These are phyloP conservation scores for Anguilla pacifica DNA, from an alignment of 2,797 vertebrate genomes.

Conservation along the genomic window DNA sequence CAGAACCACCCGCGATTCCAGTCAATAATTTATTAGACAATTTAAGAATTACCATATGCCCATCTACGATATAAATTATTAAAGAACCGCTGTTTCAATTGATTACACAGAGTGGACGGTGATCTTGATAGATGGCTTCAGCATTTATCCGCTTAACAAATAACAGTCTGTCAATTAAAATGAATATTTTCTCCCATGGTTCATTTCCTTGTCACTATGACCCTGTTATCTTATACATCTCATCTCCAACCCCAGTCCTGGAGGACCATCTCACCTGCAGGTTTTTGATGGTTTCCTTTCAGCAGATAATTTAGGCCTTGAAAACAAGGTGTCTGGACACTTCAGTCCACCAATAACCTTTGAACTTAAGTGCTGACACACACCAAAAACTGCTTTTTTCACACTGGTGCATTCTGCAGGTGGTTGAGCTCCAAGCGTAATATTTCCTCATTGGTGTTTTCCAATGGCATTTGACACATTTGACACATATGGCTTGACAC, in stretches of 20 bases:
- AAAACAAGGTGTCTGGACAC: background rate
- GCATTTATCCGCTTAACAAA: background rate
- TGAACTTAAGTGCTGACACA: background rate
- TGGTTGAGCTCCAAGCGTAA: background rate
- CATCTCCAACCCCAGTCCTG: background rate
- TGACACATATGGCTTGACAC: background rate
- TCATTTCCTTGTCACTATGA: background rate
- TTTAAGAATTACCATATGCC: background rate
- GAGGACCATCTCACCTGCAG: too few species aligned
- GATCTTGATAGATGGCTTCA: background rate
- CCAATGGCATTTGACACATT: background rate
- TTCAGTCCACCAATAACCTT: background rate
- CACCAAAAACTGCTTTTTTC: background rate
- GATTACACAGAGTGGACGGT: background rate
- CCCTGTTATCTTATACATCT: background rate
- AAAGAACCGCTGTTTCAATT: background rate
- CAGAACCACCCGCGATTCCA: background rate
- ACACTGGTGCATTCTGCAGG: background rate
- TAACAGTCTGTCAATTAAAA: conserved; percentile 9
- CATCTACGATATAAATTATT: background rate
- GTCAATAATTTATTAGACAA: background rate
- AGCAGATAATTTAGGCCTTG: background rate
- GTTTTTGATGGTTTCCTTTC: background rate
- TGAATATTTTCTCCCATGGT: background rate
- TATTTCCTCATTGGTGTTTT: background rate